Evolutionary conservation across 2,888 invertebrate genomes (phyloP), one percentile per base, ranked within the genome.

Genomic region (Lycaena phlaeas): DNA sequence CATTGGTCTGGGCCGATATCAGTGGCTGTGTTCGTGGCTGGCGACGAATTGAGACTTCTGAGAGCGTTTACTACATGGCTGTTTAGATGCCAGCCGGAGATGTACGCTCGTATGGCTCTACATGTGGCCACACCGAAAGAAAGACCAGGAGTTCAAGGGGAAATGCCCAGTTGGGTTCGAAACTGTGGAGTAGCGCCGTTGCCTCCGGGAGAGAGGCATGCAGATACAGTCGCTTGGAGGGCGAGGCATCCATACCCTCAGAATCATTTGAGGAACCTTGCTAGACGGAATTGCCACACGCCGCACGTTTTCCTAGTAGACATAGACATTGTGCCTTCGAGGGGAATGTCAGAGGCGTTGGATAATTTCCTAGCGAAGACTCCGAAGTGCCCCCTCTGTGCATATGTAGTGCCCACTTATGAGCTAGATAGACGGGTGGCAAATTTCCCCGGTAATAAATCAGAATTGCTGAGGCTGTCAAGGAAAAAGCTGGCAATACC

Each of bases 1-100:
- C 91, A 94, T 56, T 96, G 95, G 95, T 87, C 88, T 4, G 95
- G 95, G 0, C 92, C 95, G 0, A 92, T 96, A 54, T 96, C 95
- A 0, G 87, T 92, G 0, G 93, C 95, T 0, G 86, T 94, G 0
- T 96, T 91, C 64, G 91, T 92, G 0, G 90, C 92, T 9, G 92
- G 92, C 2, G 91, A 92, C 54, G 95, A 96, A 64, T 87, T 93
- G 51, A 87, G 89, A 44, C 77, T 91, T 1, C 68, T 94, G 26
- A 87, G 93, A 59, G 86, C 88, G 41, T 96, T 94, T 61, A 82
- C 93, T 6, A 85, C 89, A 14, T 95, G 92, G 85, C 74, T 96
- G 55, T 87, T 90, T 34, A 85, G 88, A 39, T 96, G 96, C 59
- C 91, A 90, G 64, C 86, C 87, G 2, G 88, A 89, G 40, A 87